phyloP scores from a whole-genome alignment of 2,888 invertebrate genomes.

The Euplagia quadripunctaria region DNA sequence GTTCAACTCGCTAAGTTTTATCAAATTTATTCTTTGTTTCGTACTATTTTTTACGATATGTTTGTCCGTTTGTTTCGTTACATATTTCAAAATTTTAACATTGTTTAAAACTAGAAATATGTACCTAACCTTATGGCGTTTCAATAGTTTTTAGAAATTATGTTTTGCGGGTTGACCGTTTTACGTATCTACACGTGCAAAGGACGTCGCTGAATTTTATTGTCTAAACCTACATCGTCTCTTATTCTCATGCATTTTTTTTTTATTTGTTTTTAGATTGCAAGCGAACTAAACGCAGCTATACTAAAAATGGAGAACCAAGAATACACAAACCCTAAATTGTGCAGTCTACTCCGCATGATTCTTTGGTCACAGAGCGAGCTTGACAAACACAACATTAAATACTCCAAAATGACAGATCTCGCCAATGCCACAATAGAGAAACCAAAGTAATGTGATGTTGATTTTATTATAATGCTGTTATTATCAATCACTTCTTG shows the following conservation, averaged over 20 bases:
- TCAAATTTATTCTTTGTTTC: too few species aligned
- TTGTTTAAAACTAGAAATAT: too few species aligned
- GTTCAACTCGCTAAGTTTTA: too few species aligned
- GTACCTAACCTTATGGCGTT: too few species aligned
- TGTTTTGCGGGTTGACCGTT: not conserved
- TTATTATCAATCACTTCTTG: slow-evolving; percentile 2
- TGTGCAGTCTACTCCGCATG: slow-evolving; percentile 96
- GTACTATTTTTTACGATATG: too few species aligned
- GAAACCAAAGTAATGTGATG: slow-evolving; percentile 87
- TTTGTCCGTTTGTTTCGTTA: too few species aligned
- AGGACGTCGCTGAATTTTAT: not conserved
- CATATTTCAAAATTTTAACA: too few species aligned
- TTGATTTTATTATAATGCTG: not conserved
- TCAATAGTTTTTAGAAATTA: too few species aligned
- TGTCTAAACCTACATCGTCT: not conserved
- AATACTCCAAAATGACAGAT: slow-evolving; percentile 98
- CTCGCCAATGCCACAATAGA: slow-evolving; percentile 94
- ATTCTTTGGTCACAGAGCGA: slow-evolving; percentile 99
- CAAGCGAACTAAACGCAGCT: slow-evolving; percentile 99
- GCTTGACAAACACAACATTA: slow-evolving; percentile 97
- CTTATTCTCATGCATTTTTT: not conserved
- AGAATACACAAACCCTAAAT: slow-evolving; percentile 95
- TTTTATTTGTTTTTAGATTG: slow-evolving; percentile 89
- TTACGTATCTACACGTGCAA: not conserved
- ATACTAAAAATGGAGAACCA: slow-evolving; percentile 97